Conservation (phyloP, 64 coral and sea anemone genomes). For the Porites lutea region DNA sequence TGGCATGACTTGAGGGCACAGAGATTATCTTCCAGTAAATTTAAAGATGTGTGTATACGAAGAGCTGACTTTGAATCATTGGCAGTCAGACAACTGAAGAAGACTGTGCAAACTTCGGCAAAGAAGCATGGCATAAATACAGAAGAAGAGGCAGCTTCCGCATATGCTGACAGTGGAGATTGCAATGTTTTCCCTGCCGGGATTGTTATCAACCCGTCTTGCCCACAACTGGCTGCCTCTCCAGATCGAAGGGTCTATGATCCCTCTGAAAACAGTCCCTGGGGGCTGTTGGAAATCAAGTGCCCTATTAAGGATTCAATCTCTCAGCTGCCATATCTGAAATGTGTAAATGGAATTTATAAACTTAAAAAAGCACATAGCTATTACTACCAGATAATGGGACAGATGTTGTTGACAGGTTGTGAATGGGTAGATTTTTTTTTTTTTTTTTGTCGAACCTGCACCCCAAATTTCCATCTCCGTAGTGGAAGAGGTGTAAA, state of each 20-base stretch:
- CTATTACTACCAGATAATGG: slow-evolving; percentile 68
- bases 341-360: slow-evolving; percentile 47
- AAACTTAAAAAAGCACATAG: slow-evolving; percentile 54
- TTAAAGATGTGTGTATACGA: slow-evolving; percentile 54
- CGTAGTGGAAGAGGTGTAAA: slow-evolving; percentile 4
- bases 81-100: slow-evolving; percentile 46
- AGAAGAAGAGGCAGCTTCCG: slow-evolving; percentile 47
- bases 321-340: slow-evolving; percentile 49
- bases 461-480: neutral
- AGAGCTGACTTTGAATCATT: slow-evolving; percentile 44
- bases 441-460: slow-evolving; percentile 1
- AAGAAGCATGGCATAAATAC: slow-evolving; percentile 46
- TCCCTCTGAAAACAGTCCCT: slow-evolving; percentile 4
- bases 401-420: slow-evolving; percentile 62
- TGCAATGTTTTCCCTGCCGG: slow-evolving; percentile 41
- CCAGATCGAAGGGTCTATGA: slow-evolving; percentile 51
- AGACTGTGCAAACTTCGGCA: slow-evolving; percentile 59
- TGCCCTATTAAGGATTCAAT: slow-evolving; percentile 58
- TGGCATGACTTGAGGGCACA: slow-evolving; percentile 40
- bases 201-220: slow-evolving; percentile 50
- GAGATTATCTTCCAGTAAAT: slow-evolving; percentile 43
- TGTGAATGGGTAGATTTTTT: slow-evolving; percentile 51
- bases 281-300: slow-evolving; percentile 48
- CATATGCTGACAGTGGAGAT: slow-evolving; percentile 24
- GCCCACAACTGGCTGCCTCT: slow-evolving; percentile 48